phyloP scores from a whole-genome alignment of 1,140 invertebrate species.

The Eurosta solidaginis region DNA sequence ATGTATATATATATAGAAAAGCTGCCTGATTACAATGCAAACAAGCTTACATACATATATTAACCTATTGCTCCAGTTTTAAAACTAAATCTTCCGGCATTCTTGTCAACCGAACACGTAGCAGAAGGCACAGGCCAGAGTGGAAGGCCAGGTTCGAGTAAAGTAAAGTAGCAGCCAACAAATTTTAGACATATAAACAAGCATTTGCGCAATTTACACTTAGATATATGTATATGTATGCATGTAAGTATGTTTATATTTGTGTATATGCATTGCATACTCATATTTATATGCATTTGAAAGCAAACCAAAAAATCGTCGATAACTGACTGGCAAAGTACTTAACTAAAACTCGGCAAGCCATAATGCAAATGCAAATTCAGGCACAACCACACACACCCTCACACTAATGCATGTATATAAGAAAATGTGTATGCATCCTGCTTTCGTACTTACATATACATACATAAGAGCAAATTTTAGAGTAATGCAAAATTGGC shows the following conservation, averaged over 20 bases:
- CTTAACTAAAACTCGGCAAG: neutral
- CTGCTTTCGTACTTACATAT: too few species aligned
- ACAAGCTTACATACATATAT: neutral
- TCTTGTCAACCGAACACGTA: neutral
- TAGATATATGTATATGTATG: neutral
- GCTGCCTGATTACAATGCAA: neutral
- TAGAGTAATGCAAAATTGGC: neutral
- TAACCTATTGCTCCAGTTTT: conserved; percentile 24
- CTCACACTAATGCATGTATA: neutral
- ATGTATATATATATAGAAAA: neutral
- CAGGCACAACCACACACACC: too few species aligned
- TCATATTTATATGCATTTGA: neutral
- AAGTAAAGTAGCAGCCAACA: neutral
- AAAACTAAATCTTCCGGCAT: conserved; percentile 21
- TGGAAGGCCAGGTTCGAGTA: neutral
- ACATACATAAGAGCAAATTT: neutral
- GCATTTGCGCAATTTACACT: neutral
- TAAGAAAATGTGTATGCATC: neutral
- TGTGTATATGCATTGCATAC: too few species aligned
- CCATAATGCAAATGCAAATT: neutral
- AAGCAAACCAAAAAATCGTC: neutral
- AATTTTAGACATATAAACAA: neutral
- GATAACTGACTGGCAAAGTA: neutral
- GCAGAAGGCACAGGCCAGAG: neutral
- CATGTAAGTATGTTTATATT: neutral